Evolutionary conservation across 2,113 vertebrate genomes (phyloP), one percentile per base, ranked within the genome.

Genomic region (Larimichthys polyactis): DNA sequence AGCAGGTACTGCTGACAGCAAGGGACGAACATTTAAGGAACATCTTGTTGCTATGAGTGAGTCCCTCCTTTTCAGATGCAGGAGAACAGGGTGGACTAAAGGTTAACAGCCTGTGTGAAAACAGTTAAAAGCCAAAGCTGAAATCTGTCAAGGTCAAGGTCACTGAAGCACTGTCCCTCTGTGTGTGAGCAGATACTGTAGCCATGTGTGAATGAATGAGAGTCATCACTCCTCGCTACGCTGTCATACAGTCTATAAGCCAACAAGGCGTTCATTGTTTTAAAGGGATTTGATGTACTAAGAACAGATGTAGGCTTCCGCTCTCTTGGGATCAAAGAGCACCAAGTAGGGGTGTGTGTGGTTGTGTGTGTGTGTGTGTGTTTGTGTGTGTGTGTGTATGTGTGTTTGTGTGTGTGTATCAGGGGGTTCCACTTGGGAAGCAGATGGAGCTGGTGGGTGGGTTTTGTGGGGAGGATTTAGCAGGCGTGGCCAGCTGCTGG

Each of bases 371-470:
- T 44, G 5, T 32, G 4, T 32, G 32, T 32, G 32, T 32, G 32
- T 32, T 63, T 27, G 27, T 27, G 27, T 27, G 27, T 27, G 1
- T 27, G 63, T 22, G 52, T 15, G 43, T 80, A 54, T 67, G 44
- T 76, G 46, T 63, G 62, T 57, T 60, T 29, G 29, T 29, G 15
- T 22, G 52, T 29, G 69, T 22, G 52, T 15, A 64, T 75, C 20
- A 54, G 36, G 82, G 77, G 71, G 68, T 77, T 85, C 86, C 74
- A 76, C 70, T 89, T 89, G 69, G 66, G 81, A 88, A 89, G 81
- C 92, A 94, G 92, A 93, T 93, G 92, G 91, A 94, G 81, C 78
- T 84, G 82, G 91, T 89, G 87, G 89, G 89, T 85, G 87, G 90
- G 89, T 86, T 84, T 89, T 85, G 82, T 89, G 67, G 82, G 79